Evolutionary conservation across 2,888 invertebrate genomes (phyloP).

Genomic region (Agapostemon virescens): DNA sequence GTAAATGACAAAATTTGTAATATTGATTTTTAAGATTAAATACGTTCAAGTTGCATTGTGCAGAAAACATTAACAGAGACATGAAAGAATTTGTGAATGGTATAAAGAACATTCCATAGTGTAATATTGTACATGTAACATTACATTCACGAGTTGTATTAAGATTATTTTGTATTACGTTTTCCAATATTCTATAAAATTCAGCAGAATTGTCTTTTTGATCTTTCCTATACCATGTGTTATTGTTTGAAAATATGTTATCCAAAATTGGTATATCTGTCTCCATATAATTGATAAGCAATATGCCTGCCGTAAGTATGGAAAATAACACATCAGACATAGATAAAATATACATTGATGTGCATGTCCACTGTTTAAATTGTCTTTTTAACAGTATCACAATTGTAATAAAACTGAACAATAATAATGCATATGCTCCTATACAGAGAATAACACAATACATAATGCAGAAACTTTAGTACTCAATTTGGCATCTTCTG

Average conservation of each 20-base stretch:
- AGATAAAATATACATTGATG: constrained; percentile 67
- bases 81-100: constrained; percentile 76
- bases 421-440: constrained; percentile 67
- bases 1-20: constrained; percentile 12
- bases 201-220: constrained; percentile 25
- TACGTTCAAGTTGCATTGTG: constrained; percentile 66
- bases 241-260: constrained; percentile 11
- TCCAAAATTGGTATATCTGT: constrained; percentile 18
- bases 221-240: constrained; percentile 26
- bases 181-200: constrained; percentile 20
- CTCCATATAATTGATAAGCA: constrained; percentile 48
- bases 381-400: constrained; percentile 65
- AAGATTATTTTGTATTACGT: constrained; percentile 13
- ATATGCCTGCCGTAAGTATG: constrained; percentile 51
- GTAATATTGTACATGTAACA: constrained; percentile 65
- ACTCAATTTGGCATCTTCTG: constrained; percentile 17
- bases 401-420: constrained; percentile 69
- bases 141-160: constrained; percentile 59
- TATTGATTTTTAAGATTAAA: constrained; percentile 54
- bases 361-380: constrained; percentile 56
- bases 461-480: constrained; percentile 62
- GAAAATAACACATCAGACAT: constrained; percentile 72
- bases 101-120: constrained; percentile 74
- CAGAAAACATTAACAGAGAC: constrained; percentile 73
- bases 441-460: constrained; percentile 60